Evolutionary conservation across 2,888 invertebrate species (phyloP).

Genomic region (Cephalotes varians): DNA sequence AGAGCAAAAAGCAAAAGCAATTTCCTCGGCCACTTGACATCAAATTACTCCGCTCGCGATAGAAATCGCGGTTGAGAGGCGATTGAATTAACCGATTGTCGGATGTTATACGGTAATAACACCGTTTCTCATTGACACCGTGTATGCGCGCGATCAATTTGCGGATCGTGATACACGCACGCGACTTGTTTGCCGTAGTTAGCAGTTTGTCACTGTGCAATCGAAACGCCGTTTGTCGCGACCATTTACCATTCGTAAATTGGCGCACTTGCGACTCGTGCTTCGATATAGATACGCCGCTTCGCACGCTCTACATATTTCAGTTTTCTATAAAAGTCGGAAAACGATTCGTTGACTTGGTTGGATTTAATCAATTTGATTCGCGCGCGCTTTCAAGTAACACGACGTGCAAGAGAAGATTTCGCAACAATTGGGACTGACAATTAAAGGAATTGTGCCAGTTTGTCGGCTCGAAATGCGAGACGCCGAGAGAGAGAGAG

Average conservation of each 20-base stretch:
- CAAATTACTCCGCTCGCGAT: constrained; percentile 2
- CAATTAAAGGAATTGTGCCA: constrained; percentile 58
- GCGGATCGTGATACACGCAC: constrained; percentile 2
- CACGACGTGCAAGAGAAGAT: neutral
- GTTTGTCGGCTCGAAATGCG: constrained; percentile 20
- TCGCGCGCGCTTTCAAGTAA: neutral
- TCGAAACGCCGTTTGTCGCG: constrained; percentile 19
- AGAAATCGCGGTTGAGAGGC: constrained; percentile 31
- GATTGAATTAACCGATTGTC: constrained; percentile 49
- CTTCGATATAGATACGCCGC: constrained; percentile 39
- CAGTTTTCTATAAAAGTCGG: constrained; percentile 44
- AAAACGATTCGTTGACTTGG: constrained; percentile 51
- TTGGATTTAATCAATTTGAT: constrained; percentile 41
- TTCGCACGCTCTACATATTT: constrained; percentile 18
- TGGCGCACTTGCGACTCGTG: constrained; percentile 44
- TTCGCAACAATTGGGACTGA: constrained; percentile 47
- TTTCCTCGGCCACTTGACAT: constrained; percentile 20
- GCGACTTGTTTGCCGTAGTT: neutral
- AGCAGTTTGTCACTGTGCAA: constrained; percentile 7
- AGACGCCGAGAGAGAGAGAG: constrained; percentile 3
- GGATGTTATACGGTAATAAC: constrained; percentile 19
- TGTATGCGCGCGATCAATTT: constrained; percentile 28
- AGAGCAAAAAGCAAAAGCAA: constrained; percentile 8
- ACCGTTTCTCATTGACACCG: constrained; percentile 28
- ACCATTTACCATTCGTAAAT: constrained; percentile 54